These are phyloP conservation scores for Epistrophe grossulariae DNA, from an alignment of 2,888 invertebrate species.

Conservation along the genomic window DNA sequence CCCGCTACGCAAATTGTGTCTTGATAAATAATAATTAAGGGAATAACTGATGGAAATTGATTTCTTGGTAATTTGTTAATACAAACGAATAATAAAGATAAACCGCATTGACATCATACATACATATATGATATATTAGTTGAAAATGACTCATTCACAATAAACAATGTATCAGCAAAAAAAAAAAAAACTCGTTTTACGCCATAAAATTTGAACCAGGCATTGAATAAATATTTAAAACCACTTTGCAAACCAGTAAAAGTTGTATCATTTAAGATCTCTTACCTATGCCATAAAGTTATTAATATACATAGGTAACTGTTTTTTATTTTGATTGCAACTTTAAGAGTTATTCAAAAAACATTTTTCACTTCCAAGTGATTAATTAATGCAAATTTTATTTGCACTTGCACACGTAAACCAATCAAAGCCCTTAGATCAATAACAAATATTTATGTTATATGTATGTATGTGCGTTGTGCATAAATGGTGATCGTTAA, in stretches of 20 bases:
- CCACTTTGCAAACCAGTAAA: conserved; percentile 41
- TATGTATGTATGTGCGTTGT: no score
- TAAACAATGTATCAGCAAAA: background rate
- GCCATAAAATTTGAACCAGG: conserved; percentile 17
- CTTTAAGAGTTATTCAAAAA: conserved; percentile 23
- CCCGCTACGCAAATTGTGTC: background rate
- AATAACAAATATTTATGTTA: no score
- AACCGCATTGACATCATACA: conserved; percentile 5
- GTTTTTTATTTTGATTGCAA: conserved; percentile 17
- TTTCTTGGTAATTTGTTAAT: background rate
- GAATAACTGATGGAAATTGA: background rate
- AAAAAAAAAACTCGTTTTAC: conserved; percentile 22
- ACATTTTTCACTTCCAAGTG: conserved; percentile 5
- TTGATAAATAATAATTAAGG: background rate
- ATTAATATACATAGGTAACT: background rate
- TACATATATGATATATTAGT: no score
- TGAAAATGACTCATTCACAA: conserved; percentile 14
- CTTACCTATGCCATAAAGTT: conserved; percentile 23
- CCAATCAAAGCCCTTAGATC: background rate
- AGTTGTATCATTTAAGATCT: conserved; percentile 47
- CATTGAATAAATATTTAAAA: conserved; percentile 32
- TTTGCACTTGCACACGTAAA: background rate
- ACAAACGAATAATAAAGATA: background rate
- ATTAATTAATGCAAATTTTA: background rate
- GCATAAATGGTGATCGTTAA: no score